A percentile compares a stretch with the other conserved stretches of the same genome.
phyloP scores from a whole-genome alignment of 2,888 invertebrate species.

The Monopis laevigella region DNA sequence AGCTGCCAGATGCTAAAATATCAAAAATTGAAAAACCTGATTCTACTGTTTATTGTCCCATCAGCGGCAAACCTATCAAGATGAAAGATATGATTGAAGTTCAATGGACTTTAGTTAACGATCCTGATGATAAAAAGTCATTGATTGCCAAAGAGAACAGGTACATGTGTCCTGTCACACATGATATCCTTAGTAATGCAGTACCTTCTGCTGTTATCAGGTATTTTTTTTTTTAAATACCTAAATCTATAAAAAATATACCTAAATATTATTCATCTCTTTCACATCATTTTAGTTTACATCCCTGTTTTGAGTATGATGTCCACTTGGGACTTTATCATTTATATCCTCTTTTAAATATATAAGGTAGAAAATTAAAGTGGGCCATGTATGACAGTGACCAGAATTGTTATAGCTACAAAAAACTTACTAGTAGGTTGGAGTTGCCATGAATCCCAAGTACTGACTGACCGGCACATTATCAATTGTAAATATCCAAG shows the following conservation, averaged over 20 bases:
- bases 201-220: conserved; percentile 93
- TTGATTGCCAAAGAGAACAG: conserved; percentile 89
- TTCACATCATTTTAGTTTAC: too few relatives aligned
- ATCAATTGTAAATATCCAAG: too few relatives aligned
- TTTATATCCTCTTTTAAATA: too few relatives aligned
- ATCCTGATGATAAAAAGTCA: conserved; percentile 86
- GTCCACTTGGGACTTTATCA: too few relatives aligned
- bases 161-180: conserved; percentile 98
- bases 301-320: too few relatives aligned
- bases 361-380: too few relatives aligned
- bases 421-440: too few relatives aligned
- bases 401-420: too few relatives aligned
- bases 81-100: conserved; percentile 93
- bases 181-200: conserved; percentile 94
- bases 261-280: too few relatives aligned
- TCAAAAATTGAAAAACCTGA: conserved; percentile 62
- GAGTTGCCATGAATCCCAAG: too few relatives aligned
- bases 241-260: neutral
- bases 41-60: conserved; percentile 48
- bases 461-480: too few relatives aligned
- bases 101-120: conserved; percentile 90
- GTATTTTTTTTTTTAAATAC: conserved; percentile 24
- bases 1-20: conserved; percentile 85
- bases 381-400: too few relatives aligned
- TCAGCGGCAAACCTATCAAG: conserved; percentile 78